Evolutionary conservation across 1,140 invertebrate species (phyloP), one percentile per base, ranked within the genome.

Genomic region (Drosophila sp.): DNA sequence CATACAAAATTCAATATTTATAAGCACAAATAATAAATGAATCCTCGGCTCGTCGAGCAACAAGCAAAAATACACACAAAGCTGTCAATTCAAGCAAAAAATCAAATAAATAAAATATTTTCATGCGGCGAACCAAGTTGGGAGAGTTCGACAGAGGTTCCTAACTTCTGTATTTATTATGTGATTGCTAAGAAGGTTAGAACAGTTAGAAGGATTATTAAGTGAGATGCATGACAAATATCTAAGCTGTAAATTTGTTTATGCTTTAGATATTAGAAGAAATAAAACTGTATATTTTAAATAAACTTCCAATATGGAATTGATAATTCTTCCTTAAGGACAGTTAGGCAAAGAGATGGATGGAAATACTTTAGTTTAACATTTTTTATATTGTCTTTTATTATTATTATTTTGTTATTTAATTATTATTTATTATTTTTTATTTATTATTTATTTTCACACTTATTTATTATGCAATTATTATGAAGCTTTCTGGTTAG

Each of bases 11-110:
- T 48, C n/a, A 72, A 54, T 58, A 63, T 64, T 63, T 69, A 63
- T 63, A 70, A n/a, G 41, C 64, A 34, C 34, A 53, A 67, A 63
- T 61, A 84, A 72, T 61, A 46, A 72, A 72, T 76, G 79, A 84
- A 80, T 84, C 66, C 29, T 27, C 40, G 72, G 18, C 38, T 72
- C 29, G 18, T 32, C 29, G 45, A 40, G 58, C 43, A 76, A 78
- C 66, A 77, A 21, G 11, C 29, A 61, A 62, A 73, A 75, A 66
- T 13, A 9, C 14, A 43, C 46, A 50, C 40, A 29, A 38, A 45
- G 50, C 67, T 48, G 38, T 45, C 72, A 62, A 63, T 74, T 77
- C 14, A 16, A 13, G 56, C 40, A 58, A 16, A 45, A 40, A 21
- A 46, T 56, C n/a, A 53, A 25, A 36, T 29, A 62, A 54, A 77